Conservation (phyloP, 2,113 vertebrate species). For the Lota lota region DNA sequence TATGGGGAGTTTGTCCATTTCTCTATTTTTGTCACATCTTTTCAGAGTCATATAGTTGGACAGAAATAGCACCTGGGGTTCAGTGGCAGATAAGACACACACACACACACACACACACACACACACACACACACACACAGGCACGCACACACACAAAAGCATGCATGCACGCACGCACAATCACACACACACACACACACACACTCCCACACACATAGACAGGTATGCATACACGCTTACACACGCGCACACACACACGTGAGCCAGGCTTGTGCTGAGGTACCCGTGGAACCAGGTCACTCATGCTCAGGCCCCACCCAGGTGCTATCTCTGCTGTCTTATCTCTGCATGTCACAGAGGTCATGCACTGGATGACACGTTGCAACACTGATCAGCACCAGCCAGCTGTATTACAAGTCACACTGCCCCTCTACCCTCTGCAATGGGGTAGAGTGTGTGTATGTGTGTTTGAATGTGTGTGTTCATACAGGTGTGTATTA, state of each 20-base stretch:
- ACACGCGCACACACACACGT: no score
- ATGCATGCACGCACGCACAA: slow-evolving; percentile 1
- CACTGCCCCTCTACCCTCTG: slow-evolving; percentile 7
- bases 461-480: neutral
- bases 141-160: neutral
- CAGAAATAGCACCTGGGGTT: no score
- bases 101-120: neutral
- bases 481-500: neutral
- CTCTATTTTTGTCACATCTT: no score
- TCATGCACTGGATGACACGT: slow-evolving; percentile 17
- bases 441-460: slow-evolving; percentile 34
- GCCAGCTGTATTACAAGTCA: slow-evolving; percentile 42
- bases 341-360: slow-evolving; percentile 9
- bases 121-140: slow-evolving; percentile 6
- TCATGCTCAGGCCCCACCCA: neutral
- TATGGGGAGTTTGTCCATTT: no score
- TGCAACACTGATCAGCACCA: slow-evolving; percentile 29
- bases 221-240: neutral
- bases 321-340: slow-evolving; percentile 11
- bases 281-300: neutral
- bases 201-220: slow-evolving; percentile 5
- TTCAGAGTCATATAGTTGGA: no score
- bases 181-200: neutral
- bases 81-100: neutral
- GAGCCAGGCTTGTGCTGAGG: no score